Base-by-base conservation (phyloP, 2,888 invertebrate species). In the Callyntrura guangdongensis region DNA sequence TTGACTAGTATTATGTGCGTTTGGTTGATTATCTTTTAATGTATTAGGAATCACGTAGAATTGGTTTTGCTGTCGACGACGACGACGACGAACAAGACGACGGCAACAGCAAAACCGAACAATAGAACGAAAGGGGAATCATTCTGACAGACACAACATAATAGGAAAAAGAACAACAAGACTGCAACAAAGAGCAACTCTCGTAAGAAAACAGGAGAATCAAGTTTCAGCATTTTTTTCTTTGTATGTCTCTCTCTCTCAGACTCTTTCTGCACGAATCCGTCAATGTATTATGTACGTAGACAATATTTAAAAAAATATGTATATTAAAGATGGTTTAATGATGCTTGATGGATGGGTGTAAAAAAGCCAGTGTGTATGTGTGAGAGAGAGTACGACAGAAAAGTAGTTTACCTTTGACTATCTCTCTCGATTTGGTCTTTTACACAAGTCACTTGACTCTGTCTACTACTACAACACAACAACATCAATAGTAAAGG, bases 281-380 rank as follows among this genome's bases (percentile, higher is more conserved):
- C 1, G 56, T 11, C 72, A 72, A 27, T 53, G 25, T 56, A 79
- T 56, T 27, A 6, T 56, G 56, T n/a, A 77, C n/a, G 9, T 14
- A 67, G 0, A 61, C 11, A 36, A 56, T 49, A 67, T 27, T 56
- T 72, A 36, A 36, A 36, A n/a, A 27, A 67, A 72, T 56, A 72
- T 85, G 86, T 49, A 74, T 77, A 85, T 69, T 74, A 86, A 85
- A 85, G 27, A 85, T 74, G 61, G 86, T 86, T 74, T 86, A 86
- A 86, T 74, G 86, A 74, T 74, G 86, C 36, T 45, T 86, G 86
- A 86, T 77, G 74, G 86, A 86, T 86, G 86, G 86, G 86, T 86
- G 86, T 74, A 74, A 20, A 82, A 49, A 74, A 56, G 36, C 27
- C n/a, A 77, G 36, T 36, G 36, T 36, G 36, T 36, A 6, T 36